phyloP scores from a whole-genome alignment of 1,140 invertebrate species.

The Lethocerus indicus region DNA sequence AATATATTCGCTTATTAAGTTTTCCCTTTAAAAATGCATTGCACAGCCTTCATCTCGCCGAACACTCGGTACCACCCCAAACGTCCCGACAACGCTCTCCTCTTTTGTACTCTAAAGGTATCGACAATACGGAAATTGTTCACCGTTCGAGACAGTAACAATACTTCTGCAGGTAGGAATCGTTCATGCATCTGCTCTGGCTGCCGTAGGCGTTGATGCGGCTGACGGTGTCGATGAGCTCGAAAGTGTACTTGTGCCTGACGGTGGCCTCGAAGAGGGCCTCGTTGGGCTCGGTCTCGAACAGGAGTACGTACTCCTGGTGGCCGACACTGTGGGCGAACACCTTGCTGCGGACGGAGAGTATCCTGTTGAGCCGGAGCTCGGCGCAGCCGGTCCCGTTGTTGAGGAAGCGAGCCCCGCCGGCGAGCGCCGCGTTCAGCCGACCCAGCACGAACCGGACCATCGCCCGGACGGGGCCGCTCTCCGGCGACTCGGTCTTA shows the following conservation, averaged over 20 bases:
- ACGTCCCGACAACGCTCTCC: too few relatives aligned
- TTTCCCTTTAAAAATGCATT: too few relatives aligned
- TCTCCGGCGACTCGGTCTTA: constrained; percentile 23
- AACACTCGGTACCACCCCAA: too few relatives aligned
- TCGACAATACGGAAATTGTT: too few relatives aligned
- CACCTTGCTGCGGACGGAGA: constrained; percentile 15
- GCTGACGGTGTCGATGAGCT: constrained; percentile 46
- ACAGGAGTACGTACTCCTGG: constrained; percentile 17
- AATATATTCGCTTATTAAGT: too few relatives aligned
- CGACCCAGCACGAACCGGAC: constrained; percentile 27
- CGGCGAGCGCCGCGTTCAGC: constrained; percentile 14
- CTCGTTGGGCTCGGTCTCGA: constrained; percentile 34
- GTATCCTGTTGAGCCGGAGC: constrained; percentile 25
- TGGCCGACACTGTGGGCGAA: constrained; percentile 6
- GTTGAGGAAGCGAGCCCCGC: constrained; percentile 20
- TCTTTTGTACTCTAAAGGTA: too few relatives aligned
- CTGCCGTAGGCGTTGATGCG: constrained; percentile 65
- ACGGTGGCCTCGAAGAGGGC: constrained; percentile 63
- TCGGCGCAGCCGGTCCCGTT: constrained; percentile 28
- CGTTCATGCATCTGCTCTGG: constrained; percentile 57
- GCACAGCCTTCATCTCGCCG: too few relatives aligned
- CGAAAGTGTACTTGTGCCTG: constrained; percentile 20
- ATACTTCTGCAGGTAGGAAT: constrained; percentile 57
- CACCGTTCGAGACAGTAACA: constrained; percentile 64
- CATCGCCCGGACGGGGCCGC: constrained; percentile 5